Evolutionary conservation across 2,888 invertebrate genomes (phyloP).

Genomic region (Caenorhabditis imperialis): DNA sequence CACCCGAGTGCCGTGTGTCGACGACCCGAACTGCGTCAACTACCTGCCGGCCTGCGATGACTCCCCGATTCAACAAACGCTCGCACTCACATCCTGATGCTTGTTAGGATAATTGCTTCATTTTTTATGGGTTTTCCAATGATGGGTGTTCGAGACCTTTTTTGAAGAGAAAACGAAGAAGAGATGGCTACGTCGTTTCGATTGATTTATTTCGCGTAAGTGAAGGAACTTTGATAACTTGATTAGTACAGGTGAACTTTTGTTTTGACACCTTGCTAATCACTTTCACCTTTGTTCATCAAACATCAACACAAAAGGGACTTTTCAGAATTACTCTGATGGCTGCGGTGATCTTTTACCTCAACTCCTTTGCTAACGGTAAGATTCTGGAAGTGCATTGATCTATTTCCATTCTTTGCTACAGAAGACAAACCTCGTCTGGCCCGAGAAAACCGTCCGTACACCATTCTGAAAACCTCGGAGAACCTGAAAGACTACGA

Average conservation of each 20-base stretch:
- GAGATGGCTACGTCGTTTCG: conserved; percentile 13
- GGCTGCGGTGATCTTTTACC: conserved; percentile 16
- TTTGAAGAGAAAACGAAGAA: background rate
- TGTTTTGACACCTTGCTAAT: too few species aligned
- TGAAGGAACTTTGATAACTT: background rate
- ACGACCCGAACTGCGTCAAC: conserved; percentile 22
- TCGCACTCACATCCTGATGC: too few species aligned
- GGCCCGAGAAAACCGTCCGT: conserved; percentile 34
- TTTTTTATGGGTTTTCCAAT: too few species aligned
- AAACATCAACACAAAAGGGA: background rate
- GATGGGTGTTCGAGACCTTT: background rate
- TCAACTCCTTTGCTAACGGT: conserved; percentile 38
- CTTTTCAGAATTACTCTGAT: conserved; percentile 20
- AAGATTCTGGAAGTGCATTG: background rate
- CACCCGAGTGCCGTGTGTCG: conserved; percentile 14
- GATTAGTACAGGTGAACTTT: too few species aligned
- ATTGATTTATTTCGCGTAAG: conserved; percentile 27
- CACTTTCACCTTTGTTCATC: background rate
- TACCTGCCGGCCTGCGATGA: conserved; percentile 38
- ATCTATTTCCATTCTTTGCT: background rate
- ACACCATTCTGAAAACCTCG: conserved; percentile 19
- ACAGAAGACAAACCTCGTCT: conserved; percentile 26
- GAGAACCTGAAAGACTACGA: conserved; percentile 32
- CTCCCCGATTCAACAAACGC: conserved; percentile 13
- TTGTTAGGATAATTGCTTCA: conserved; percentile 24